These are phyloP conservation scores for Typhlichthys subterraneus DNA, from an alignment of 2,797 vertebrate species.

Conservation along the genomic window DNA sequence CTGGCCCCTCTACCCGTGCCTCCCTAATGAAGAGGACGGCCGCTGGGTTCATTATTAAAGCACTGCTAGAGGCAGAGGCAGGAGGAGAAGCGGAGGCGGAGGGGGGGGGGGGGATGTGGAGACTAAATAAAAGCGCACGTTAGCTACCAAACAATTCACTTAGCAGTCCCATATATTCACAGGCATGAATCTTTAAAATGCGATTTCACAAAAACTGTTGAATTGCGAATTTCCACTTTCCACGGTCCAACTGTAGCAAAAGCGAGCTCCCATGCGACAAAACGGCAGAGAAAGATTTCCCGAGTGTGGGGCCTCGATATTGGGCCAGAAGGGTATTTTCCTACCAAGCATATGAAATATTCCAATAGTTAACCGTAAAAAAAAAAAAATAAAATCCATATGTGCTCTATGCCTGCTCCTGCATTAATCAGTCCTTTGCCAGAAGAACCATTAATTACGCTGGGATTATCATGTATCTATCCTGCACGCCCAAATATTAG, in stretches of 20 bases:
- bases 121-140: conserved; percentile 12
- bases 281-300: background rate
- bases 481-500: conserved; percentile 43
- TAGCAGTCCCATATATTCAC: no score
- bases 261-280: background rate
- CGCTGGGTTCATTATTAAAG: conserved; percentile 78
- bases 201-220: no score
- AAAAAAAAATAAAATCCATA: conserved; percentile 38
- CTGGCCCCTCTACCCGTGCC: conserved; percentile 63
- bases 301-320: background rate
- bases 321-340: conserved; percentile 31
- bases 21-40: conserved; percentile 75
- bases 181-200: no score
- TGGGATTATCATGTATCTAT: conserved; percentile 62
- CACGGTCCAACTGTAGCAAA: no score
- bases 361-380: conserved; percentile 39
- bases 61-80: conserved; percentile 67
- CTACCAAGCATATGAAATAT: conserved; percentile 37
- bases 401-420: conserved; percentile 43
- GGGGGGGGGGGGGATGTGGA: conserved; percentile 34
- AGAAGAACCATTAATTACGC: conserved; percentile 62
- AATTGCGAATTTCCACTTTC: no score
- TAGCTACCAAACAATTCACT: conserved; percentile 11
- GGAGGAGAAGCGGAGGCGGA: conserved; percentile 49
- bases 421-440: conserved; percentile 55